Evolutionary conservation across 2,888 invertebrate genomes (phyloP).

Genomic region (Cybosia mesomella): DNA sequence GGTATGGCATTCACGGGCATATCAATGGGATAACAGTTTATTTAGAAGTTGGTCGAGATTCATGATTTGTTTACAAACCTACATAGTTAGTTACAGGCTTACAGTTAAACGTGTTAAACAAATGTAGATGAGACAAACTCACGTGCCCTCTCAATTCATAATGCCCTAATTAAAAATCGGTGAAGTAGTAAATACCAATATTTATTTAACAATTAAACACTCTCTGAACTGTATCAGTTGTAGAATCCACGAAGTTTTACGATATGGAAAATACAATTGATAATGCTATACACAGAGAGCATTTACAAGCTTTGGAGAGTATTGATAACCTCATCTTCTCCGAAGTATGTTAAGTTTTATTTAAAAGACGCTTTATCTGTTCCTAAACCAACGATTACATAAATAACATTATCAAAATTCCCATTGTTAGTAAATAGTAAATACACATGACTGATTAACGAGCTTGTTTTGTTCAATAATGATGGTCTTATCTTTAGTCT

Average conservation of each 20-base stretch:
- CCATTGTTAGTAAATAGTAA: too few species aligned
- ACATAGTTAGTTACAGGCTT: too few species aligned
- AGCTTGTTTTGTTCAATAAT: background rate
- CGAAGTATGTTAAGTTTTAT: background rate
- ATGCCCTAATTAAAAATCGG: background rate
- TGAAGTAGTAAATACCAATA: background rate
- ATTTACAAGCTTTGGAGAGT: background rate
- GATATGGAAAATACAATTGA: background rate
- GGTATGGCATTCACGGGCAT: too few species aligned
- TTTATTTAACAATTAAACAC: background rate
- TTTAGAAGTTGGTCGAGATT: too few species aligned
- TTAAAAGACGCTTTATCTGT: conserved; percentile 1
- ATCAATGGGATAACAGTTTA: too few species aligned
- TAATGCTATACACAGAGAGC: background rate
- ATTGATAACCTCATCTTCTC: background rate
- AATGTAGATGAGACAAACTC: too few species aligned
- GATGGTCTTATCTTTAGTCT: background rate
- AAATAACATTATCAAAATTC: too few species aligned
- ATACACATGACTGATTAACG: background rate
- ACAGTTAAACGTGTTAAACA: too few species aligned
- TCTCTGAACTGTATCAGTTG: background rate
- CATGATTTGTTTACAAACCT: too few species aligned
- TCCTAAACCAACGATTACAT: background rate
- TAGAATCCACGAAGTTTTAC: background rate
- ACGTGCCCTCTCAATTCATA: background rate